Percentiles rank a stretch among this genome's conserved stretches.
Conservation (phyloP, 92 coral and sea anemone genomes). For the Blastomussa wellsi region DNA sequence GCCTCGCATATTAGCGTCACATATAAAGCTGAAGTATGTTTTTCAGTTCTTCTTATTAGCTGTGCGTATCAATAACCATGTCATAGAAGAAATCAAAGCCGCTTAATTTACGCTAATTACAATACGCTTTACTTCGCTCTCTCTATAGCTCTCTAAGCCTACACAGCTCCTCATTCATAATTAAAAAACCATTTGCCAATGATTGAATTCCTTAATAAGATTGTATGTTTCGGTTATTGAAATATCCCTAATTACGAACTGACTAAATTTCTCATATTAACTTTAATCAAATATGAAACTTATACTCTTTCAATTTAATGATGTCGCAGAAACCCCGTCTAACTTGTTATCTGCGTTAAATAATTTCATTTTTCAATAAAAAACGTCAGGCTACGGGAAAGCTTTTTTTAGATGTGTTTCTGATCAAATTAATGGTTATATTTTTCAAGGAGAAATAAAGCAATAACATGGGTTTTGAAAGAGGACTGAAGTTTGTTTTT, state of each 20-base stretch:
- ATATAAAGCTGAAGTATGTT: constrained; percentile 31
- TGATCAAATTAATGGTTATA: not conserved
- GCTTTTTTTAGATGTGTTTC: not conserved
- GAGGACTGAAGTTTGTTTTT: constrained; percentile 34
- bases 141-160: constrained; percentile 16
- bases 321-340: constrained; percentile 30
- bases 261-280: constrained; percentile 60
- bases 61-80: constrained; percentile 59
- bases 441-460: not conserved
- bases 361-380: constrained; percentile 12
- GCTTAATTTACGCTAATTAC: constrained; percentile 60
- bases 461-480: not conserved
- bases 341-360: constrained; percentile 14
- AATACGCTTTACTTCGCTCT: constrained; percentile 20
- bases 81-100: constrained; percentile 48
- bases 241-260: constrained; percentile 61
- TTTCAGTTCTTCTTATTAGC: constrained; percentile 29
- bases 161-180: constrained; percentile 53
- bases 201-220: constrained; percentile 46
- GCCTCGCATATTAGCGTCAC: constrained; percentile 18
- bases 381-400: not conserved
- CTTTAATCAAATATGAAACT: constrained; percentile 75
- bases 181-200: constrained; percentile 39
- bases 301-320: constrained; percentile 61
- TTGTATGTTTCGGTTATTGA: constrained; percentile 53